phyloP scores from a whole-genome alignment of 2,888 invertebrate genomes.

The Ornithoptera priamus region DNA sequence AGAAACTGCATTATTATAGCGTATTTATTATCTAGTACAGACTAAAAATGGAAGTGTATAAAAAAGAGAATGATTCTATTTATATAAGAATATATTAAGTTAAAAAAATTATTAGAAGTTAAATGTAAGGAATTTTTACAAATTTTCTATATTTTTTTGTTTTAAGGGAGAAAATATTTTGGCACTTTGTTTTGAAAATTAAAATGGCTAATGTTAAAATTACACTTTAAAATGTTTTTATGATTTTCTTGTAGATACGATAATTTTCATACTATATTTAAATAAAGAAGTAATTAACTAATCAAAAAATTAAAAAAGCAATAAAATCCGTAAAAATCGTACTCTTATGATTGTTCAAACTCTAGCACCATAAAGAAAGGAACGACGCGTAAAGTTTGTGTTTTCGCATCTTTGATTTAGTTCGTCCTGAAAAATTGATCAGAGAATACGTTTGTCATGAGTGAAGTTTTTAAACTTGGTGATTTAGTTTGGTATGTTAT shows the following conservation, averaged over 20 bases:
- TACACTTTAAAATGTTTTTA: too few species aligned
- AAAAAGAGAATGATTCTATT: background rate
- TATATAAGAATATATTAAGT: too few species aligned
- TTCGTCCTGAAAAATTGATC: constrained; percentile 67
- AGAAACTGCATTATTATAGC: too few species aligned
- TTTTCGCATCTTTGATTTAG: constrained; percentile 57
- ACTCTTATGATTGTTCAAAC: background rate
- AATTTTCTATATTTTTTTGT: too few species aligned
- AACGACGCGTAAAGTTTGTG: constrained; percentile 43
- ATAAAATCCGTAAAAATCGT: background rate
- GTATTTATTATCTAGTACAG: background rate
- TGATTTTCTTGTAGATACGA: too few species aligned
- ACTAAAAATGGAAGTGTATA: background rate
- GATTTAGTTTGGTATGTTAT: constrained; percentile 64
- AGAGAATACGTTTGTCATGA: constrained; percentile 58
- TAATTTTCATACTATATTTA: too few species aligned
- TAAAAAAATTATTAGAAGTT: too few species aligned
- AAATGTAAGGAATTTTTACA: too few species aligned
- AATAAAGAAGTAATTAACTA: background rate
- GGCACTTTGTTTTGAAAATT: too few species aligned
- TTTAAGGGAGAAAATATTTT: too few species aligned
- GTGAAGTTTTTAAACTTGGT: constrained; percentile 74
- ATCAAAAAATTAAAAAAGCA: background rate
- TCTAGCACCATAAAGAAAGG: constrained; percentile 47
- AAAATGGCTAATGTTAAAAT: too few species aligned